Evolutionary conservation across 2,113 vertebrate species (phyloP).

Genomic region (Chionodraco myersi): DNA sequence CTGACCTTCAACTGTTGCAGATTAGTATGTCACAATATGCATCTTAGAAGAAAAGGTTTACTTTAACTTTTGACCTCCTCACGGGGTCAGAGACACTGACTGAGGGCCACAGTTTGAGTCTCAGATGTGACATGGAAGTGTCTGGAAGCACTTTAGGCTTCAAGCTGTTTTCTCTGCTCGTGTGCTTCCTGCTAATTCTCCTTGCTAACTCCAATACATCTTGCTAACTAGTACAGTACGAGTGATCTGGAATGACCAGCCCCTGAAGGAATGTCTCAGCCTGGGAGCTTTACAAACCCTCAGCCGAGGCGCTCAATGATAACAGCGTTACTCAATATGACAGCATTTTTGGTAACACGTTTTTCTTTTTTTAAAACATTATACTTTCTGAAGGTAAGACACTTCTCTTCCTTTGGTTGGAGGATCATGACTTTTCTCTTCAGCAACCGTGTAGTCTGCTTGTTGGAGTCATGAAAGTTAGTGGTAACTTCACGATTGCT

Average conservation of each 20-base stretch:
- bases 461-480: too few relatives aligned
- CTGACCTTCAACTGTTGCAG: background rate
- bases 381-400: background rate
- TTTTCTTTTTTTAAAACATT: background rate
- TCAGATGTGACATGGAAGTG: conserved; percentile 24
- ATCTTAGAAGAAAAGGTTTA: background rate
- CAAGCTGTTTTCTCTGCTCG: background rate
- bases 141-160: conserved; percentile 46
- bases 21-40: background rate
- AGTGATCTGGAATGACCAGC: background rate
- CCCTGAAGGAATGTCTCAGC: conserved; percentile 4
- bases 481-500: too few relatives aligned
- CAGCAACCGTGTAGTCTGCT: background rate
- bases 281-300: background rate
- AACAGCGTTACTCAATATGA: background rate
- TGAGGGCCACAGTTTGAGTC: conserved; percentile 5
- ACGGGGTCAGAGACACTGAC: background rate
- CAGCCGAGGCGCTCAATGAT: background rate
- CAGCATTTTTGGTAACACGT: background rate
- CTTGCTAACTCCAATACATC: conserved; percentile 23
- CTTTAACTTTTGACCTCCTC: conserved; percentile 3
- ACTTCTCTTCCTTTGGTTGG: background rate
- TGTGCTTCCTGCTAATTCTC: conserved; percentile 4
- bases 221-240: background rate
- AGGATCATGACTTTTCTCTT: background rate